Conservation (phyloP, 2,888 invertebrate genomes). For the Fabriciana adippe region DNA sequence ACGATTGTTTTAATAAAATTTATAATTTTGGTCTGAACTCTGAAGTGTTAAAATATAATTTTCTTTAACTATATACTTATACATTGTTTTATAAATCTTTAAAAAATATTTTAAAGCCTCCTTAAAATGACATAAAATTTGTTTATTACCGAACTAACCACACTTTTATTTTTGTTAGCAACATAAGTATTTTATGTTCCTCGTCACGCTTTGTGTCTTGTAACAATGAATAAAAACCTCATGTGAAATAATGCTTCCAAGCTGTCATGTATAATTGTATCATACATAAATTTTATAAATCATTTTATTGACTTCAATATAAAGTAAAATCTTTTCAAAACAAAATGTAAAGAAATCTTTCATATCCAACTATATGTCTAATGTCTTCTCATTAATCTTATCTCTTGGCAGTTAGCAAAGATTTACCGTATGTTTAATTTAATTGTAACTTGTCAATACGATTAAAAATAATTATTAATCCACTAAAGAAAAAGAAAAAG, state of each 20-base stretch:
- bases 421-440: too few relatives aligned
- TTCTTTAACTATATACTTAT: neutral
- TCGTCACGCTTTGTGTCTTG: neutral
- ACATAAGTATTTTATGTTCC: neutral
- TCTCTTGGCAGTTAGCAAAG: too few relatives aligned
- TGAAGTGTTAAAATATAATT: neutral
- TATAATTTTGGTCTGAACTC: neutral
- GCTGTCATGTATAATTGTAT: neutral
- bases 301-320: too few relatives aligned
- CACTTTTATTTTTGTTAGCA: conserved; percentile 1
- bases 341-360: too few relatives aligned
- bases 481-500: too few relatives aligned
- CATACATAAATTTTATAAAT: too few relatives aligned
- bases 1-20: too few relatives aligned
- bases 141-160: neutral
- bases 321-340: too few relatives aligned
- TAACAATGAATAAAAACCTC: neutral
- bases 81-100: neutral
- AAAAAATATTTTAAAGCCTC: conserved; percentile 4
- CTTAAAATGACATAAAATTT: conserved; percentile 12
- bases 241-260: neutral
- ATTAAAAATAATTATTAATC: too few relatives aligned
- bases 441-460: too few relatives aligned
- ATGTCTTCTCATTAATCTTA: too few relatives aligned
- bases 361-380: too few relatives aligned